phyloP scores from a whole-genome alignment of 2,113 vertebrate genomes.

The Rhinoptilus africanus region DNA sequence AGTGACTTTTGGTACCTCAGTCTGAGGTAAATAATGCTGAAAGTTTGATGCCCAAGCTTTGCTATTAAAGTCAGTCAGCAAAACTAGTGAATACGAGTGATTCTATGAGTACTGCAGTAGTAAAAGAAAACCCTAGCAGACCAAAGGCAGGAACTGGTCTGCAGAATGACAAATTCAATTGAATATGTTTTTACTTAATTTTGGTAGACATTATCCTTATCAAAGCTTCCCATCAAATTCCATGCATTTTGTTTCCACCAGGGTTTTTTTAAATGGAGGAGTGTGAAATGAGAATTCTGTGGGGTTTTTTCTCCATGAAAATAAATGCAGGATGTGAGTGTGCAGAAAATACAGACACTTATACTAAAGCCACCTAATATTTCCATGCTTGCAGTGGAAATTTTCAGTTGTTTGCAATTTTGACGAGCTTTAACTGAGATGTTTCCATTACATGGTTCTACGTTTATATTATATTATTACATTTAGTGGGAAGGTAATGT shows the following conservation, averaged over 20 bases:
- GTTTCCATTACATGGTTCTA: neutral
- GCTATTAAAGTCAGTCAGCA: neutral
- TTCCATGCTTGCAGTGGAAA: neutral
- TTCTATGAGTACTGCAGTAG: no score
- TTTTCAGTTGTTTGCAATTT: slow-evolving; percentile 6
- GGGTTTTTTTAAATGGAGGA: neutral
- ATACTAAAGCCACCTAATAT: neutral
- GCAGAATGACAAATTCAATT: neutral
- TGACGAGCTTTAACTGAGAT: neutral
- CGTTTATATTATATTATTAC: neutral
- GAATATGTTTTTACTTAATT: neutral
- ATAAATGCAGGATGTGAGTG: neutral
- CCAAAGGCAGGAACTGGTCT: neutral
- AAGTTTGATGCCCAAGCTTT: neutral
- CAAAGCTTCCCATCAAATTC: neutral
- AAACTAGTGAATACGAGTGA: accelerated
- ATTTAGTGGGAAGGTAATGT: neutral
- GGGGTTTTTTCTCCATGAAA: neutral
- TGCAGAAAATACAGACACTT: neutral
- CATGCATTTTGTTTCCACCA: neutral
- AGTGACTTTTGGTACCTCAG: neutral
- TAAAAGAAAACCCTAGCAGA: no score
- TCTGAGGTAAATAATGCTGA: neutral
- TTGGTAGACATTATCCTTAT: neutral
- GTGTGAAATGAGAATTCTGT: neutral